These are phyloP conservation scores for Pangasius djambal DNA, from an alignment of 2,797 vertebrate species.

Conservation along the genomic window DNA sequence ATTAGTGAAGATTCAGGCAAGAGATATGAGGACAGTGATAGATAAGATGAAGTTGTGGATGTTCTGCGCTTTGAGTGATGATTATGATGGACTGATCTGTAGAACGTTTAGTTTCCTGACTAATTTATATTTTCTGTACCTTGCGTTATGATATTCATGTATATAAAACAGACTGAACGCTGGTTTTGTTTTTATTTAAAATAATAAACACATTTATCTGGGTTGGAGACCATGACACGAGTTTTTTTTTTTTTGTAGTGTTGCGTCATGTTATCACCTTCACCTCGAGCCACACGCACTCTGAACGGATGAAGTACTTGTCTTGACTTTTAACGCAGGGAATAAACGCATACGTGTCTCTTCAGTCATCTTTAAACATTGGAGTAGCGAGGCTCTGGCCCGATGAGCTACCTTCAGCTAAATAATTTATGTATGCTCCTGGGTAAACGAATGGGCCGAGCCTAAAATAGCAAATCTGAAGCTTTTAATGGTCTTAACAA, in stretches of 20 bases:
- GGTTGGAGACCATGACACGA: not conserved
- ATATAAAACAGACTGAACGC: not conserved
- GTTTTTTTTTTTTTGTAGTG: not conserved
- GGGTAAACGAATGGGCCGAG: too few relatives aligned
- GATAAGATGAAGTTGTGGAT: not conserved
- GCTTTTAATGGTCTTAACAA: too few relatives aligned
- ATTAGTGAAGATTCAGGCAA: not conserved
- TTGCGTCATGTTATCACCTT: not conserved
- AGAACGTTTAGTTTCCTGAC: not conserved
- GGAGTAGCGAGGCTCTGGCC: not conserved
- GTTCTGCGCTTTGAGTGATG: not conserved
- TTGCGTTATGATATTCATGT: not conserved
- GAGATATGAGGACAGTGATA: not conserved
- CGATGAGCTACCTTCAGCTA: not conserved
- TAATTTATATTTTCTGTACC: not conserved
- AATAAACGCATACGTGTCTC: not conserved
- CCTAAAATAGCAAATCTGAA: too few relatives aligned
- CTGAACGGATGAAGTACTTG: not conserved
- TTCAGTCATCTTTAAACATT: not conserved
- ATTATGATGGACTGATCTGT: not conserved
- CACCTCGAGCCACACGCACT: not conserved
- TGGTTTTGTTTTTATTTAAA: not conserved
- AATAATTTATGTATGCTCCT: not conserved
- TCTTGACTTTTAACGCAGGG: not conserved
- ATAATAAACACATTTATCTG: not conserved